phyloP scores from a whole-genome alignment of 2,113 vertebrate genomes.

The Steatornis caripensis region DNA sequence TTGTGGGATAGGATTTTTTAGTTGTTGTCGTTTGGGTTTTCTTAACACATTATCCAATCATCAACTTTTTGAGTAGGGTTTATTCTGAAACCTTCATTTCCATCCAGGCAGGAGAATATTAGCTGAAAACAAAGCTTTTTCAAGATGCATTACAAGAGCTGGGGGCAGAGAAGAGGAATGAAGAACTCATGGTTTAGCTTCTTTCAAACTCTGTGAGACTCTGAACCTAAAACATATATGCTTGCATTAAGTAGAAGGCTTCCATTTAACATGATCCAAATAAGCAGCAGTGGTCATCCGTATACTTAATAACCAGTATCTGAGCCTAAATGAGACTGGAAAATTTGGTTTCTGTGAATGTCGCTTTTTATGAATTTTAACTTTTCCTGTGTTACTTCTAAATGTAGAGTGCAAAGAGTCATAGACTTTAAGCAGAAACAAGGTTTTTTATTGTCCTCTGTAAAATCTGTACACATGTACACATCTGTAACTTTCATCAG shows the following conservation, averaged over 20 bases:
- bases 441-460: background rate
- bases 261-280: background rate
- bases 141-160: background rate
- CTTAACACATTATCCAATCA: background rate
- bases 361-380: background rate
- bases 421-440: background rate
- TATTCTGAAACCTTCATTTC: background rate
- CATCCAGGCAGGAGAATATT: background rate
- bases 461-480: no score
- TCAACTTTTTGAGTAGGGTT: background rate
- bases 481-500: background rate
- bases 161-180: fast-evolving
- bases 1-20: background rate
- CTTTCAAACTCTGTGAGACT: background rate
- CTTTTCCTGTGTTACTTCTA: background rate
- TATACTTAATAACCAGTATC: background rate
- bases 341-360: background rate
- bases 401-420: no score
- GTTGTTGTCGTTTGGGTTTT: fast-evolving
- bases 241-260: background rate
- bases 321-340: background rate
- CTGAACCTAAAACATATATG: background rate
- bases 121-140: background rate
- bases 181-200: background rate
- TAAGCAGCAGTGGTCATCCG: background rate